Percentiles rank a stretch among this genome's conserved stretches.
Evolutionary conservation across 1,140 invertebrate species (phyloP).

Genomic region (Pogonomyrmex barbatus): DNA sequence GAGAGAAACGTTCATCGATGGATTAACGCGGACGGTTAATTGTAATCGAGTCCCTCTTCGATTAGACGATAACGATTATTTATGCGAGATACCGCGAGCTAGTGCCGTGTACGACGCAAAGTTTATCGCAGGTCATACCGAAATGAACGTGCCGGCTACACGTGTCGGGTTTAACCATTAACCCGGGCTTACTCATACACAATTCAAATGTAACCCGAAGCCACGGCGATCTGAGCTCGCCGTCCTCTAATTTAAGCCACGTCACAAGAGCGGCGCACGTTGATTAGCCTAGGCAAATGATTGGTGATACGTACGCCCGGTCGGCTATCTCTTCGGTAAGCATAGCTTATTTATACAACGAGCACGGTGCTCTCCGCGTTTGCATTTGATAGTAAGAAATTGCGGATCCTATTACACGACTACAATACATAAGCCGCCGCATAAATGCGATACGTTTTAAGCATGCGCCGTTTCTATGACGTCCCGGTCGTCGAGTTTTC

Average conservation of each 20-base stretch:
- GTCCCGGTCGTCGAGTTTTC: not conserved
- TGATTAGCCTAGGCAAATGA: constrained; percentile 59
- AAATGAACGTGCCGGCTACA: constrained; percentile 54
- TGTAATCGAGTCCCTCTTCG: constrained; percentile 10
- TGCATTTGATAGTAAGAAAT: constrained; percentile 56
- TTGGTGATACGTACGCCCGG: constrained; percentile 55
- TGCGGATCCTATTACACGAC: constrained; percentile 45
- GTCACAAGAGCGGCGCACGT: constrained; percentile 52
- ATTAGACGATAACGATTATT: constrained; percentile 40
- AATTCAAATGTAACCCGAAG: constrained; percentile 60
- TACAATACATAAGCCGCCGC: constrained; percentile 37
- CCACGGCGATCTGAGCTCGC: constrained; percentile 42
- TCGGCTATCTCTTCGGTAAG: constrained; percentile 52
- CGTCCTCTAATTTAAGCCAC: constrained; percentile 58
- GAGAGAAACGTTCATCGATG: not conserved
- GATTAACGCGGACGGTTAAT: constrained; percentile 17
- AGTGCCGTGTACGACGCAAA: constrained; percentile 11
- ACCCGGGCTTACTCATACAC: constrained; percentile 57
- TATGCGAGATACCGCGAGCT: constrained; percentile 8
- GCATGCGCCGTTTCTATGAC: not conserved
- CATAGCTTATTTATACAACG: constrained; percentile 56
- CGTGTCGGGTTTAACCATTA: constrained; percentile 61
- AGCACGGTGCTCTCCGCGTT: constrained; percentile 10
- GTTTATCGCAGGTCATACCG: constrained; percentile 49
- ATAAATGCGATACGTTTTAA: constrained; percentile 29